These are phyloP conservation scores for Hypotaenidia philippensis DNA, from an alignment of 2,797 vertebrate species.

Conservation along the genomic window DNA sequence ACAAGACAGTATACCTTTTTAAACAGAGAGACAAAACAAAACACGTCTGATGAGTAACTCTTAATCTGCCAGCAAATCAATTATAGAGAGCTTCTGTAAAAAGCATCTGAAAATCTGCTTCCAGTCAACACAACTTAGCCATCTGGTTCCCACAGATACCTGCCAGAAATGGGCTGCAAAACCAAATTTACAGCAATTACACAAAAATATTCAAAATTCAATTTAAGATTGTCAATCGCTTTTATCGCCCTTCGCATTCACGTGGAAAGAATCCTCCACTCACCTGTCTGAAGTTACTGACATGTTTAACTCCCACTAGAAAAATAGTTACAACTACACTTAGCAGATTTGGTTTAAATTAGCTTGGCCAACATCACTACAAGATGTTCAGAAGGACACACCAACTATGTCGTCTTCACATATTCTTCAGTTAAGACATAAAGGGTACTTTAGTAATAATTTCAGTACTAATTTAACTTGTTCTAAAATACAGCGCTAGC, in stretches of 20 bases:
- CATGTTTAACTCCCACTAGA: background rate
- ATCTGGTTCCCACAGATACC: constrained; percentile 54
- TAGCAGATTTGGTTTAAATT: background rate
- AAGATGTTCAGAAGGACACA: background rate
- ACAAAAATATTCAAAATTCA: constrained; percentile 51
- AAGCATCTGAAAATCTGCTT: constrained; percentile 66
- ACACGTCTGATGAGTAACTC: constrained; percentile 51
- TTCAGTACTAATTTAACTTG: background rate
- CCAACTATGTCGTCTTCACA: fast-evolving
- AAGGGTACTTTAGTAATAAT: background rate
- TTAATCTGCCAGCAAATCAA: constrained; percentile 54
- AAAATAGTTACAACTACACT: background rate
- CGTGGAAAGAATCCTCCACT: constrained; percentile 4
- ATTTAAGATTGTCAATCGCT: constrained; percentile 38
- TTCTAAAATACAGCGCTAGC: background rate
- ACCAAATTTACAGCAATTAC: constrained; percentile 35
- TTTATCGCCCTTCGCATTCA: background rate
- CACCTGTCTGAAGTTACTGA: constrained; percentile 14
- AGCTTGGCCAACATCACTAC: background rate
- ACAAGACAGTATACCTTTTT: background rate
- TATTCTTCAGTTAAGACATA: background rate
- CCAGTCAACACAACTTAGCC: constrained; percentile 64
- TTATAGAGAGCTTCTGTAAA: constrained; percentile 53
- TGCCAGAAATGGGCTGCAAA: constrained; percentile 58
- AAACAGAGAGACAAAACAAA: constrained; percentile 32